Percentiles rank a stretch among this genome's conserved stretches.
These are phyloP conservation scores for Aphaenogaster floridana DNA, from an alignment of 1,140 invertebrate species.

Conservation along the genomic window DNA sequence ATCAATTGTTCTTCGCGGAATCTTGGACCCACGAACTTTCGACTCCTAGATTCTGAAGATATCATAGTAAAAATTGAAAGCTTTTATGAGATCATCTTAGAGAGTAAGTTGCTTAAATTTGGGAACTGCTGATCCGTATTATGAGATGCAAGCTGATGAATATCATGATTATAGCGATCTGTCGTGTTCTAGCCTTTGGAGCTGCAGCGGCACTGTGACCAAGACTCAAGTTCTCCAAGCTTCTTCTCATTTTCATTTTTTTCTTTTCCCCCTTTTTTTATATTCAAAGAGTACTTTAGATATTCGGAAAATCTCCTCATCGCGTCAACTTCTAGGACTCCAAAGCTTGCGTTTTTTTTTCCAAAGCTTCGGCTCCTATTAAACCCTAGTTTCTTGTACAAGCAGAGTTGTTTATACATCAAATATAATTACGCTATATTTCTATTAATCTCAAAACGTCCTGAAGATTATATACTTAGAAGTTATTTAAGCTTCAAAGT, in stretches of 20 bases:
- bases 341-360: background rate
- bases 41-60: constrained; percentile 22
- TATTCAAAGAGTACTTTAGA: background rate
- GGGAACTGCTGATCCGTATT: constrained; percentile 30
- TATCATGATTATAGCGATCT: constrained; percentile 41
- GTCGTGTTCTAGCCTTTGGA: constrained; percentile 43
- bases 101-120: constrained; percentile 8
- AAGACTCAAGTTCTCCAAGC: constrained; percentile 51
- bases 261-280: background rate
- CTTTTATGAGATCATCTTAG: background rate
- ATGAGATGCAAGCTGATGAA: constrained; percentile 26
- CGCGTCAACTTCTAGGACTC: background rate
- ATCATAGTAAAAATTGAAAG: background rate
- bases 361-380: background rate
- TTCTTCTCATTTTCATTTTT: background rate
- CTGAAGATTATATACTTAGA: constrained; percentile 22
- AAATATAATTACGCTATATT: constrained; percentile 32
- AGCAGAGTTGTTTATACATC: background rate
- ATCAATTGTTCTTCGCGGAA: background rate
- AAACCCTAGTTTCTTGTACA: constrained; percentile 19
- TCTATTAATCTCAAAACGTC: constrained; percentile 29
- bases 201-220: constrained; percentile 63
- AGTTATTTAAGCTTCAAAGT: constrained; percentile 12
- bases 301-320: background rate
- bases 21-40: constrained; percentile 4